Evolutionary conservation across 2,888 invertebrate genomes (phyloP).

Genomic region (Nemotelus nigrinus): DNA sequence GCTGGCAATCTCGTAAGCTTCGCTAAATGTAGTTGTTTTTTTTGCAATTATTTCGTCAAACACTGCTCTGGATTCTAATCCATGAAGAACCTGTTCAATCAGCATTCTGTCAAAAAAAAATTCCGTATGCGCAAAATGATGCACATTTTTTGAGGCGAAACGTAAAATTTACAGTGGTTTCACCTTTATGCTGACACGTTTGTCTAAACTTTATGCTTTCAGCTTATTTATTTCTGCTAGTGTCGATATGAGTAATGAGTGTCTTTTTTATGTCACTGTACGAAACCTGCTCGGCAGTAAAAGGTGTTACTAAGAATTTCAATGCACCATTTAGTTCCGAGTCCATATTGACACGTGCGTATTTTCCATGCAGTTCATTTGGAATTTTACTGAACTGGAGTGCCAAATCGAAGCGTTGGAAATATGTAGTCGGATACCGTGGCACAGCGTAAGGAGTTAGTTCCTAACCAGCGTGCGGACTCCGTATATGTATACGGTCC

Average conservation of each 20-base stretch:
- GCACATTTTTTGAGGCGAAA: slow-evolving; percentile 31
- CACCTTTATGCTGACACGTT: neutral
- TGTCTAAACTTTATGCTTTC: slow-evolving; percentile 34
- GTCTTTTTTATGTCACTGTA: slow-evolving; percentile 22
- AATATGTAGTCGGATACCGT: slow-evolving; percentile 42
- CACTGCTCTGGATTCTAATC: slow-evolving; percentile 19
- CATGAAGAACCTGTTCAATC: slow-evolving; percentile 25
- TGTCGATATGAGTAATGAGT: slow-evolving; percentile 16
- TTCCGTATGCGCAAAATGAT: slow-evolving; percentile 31
- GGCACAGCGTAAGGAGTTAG: too few species aligned
- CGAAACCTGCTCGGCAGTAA: neutral
- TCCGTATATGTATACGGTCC: too few species aligned
- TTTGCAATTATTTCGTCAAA: slow-evolving; percentile 28
- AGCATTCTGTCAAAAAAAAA: slow-evolving; percentile 42
- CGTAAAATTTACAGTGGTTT: slow-evolving; percentile 24
- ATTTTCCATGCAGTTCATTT: neutral
- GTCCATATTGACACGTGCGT: slow-evolving; percentile 49
- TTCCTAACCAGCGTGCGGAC: too few species aligned
- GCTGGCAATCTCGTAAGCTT: slow-evolving; percentile 30
- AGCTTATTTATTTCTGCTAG: neutral
- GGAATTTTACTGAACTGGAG: slow-evolving; percentile 46
- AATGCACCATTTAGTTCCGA: slow-evolving; percentile 48
- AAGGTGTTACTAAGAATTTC: slow-evolving; percentile 41
- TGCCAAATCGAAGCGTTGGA: slow-evolving; percentile 47
- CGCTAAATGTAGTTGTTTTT: slow-evolving; percentile 37